Conservation (phyloP, 2,797 vertebrate genomes). For the Acanthornis magna region DNA sequence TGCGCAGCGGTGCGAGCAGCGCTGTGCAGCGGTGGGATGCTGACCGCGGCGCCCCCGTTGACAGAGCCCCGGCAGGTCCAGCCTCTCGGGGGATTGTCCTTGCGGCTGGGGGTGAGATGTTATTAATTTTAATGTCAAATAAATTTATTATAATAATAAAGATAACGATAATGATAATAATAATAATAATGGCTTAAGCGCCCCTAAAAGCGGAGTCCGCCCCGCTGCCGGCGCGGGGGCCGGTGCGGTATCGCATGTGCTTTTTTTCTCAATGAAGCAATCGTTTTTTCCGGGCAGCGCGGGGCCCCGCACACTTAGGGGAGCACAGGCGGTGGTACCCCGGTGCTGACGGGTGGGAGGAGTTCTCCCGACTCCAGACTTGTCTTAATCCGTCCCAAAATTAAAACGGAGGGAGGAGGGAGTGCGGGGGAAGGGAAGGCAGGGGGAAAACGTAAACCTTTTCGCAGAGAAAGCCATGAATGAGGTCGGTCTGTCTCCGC, state of each 20-base stretch:
- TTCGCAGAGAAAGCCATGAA: slow-evolving; percentile 22
- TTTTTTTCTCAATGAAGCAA: slow-evolving; percentile 22
- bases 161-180: too few relatives aligned
- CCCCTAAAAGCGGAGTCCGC: neutral
- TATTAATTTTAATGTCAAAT: neutral
- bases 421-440: neutral
- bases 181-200: neutral
- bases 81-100: neutral
- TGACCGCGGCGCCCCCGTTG: neutral
- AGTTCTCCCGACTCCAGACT: neutral
- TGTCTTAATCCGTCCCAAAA: neutral
- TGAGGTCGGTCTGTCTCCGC: slow-evolving; percentile 14
- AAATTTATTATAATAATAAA: neutral
- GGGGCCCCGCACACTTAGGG: neutral
- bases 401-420: neutral
- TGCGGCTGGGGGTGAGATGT: neutral
- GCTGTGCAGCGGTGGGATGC: neutral
- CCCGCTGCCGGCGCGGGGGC: neutral
- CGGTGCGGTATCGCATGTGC: neutral
- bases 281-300: neutral
- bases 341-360: neutral
- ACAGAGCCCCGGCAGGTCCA: neutral
- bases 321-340: neutral
- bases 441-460: neutral
- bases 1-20: neutral